A percentile compares a stretch with the other conserved stretches of the same genome.
Conservation (phyloP, 2,888 invertebrate species). For the Synanthedon tipuliformis region DNA sequence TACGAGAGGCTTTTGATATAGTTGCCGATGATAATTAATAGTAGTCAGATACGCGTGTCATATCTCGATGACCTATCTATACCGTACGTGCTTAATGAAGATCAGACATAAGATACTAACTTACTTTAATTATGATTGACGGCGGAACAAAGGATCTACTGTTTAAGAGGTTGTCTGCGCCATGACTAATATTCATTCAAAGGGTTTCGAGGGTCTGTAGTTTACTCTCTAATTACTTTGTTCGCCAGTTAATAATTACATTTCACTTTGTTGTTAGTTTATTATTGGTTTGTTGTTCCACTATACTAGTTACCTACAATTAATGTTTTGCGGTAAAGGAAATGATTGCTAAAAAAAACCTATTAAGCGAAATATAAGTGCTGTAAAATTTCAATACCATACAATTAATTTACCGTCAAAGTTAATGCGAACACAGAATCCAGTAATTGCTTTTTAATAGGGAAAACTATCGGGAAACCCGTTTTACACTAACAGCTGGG, state of each 20-base stretch:
- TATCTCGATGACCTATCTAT: constrained; percentile 21
- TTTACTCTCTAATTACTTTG: constrained; percentile 3
- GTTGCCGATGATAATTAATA: constrained; percentile 18
- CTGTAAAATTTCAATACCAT: too few species aligned
- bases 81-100: constrained; percentile 19
- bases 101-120: constrained; percentile 18
- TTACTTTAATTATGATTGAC: constrained; percentile 19
- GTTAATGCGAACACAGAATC: too few species aligned
- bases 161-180: background rate
- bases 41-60: constrained; percentile 16
- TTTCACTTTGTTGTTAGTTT: too few species aligned
- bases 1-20: constrained; percentile 7
- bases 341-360: too few species aligned
- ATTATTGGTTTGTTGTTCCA: too few species aligned
- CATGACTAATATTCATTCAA: background rate
- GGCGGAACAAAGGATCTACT: constrained; percentile 12
- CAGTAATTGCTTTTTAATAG: background rate
- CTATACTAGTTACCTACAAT: too few species aligned
- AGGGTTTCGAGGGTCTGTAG: constrained; percentile 3
- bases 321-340: too few species aligned
- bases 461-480: background rate
- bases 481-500: background rate
- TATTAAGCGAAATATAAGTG: too few species aligned
- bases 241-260: too few species aligned
- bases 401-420: too few species aligned